phyloP scores from a whole-genome alignment of 2,888 invertebrate species.

The Reticulitermes lucifugus region DNA sequence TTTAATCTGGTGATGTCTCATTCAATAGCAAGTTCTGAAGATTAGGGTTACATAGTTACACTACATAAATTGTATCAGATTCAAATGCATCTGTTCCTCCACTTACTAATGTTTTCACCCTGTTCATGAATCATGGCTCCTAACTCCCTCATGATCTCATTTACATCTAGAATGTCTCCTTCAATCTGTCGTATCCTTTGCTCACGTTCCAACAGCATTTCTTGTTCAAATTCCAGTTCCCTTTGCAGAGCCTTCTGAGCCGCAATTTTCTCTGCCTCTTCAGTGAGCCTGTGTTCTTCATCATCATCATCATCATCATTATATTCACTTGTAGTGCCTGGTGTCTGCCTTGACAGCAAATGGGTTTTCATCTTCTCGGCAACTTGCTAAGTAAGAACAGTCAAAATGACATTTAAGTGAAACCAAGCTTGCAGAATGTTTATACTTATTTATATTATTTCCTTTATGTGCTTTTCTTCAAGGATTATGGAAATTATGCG shows the following conservation, averaged over 20 bases:
- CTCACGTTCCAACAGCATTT: constrained; percentile 83
- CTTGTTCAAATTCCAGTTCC: constrained; percentile 81
- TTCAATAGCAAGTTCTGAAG: too few relatives aligned
- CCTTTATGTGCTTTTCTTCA: too few relatives aligned
- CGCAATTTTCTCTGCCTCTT: constrained; percentile 59
- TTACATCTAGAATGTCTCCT: constrained; percentile 83
- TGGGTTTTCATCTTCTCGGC: constrained; percentile 77
- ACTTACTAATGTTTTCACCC: constrained; percentile 76
- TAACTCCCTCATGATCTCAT: constrained; percentile 84
- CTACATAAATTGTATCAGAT: too few relatives aligned
- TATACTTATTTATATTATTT: too few relatives aligned
- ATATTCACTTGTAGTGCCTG: constrained; percentile 50
- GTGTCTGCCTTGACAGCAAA: constrained; percentile 62
- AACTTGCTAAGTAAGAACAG: constrained; percentile 66
- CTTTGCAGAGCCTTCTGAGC: constrained; percentile 61
- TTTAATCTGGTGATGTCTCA: too few relatives aligned
- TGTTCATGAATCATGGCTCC: constrained; percentile 79
- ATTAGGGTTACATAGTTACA: too few relatives aligned
- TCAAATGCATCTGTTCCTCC: too few relatives aligned
- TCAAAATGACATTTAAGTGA: neutral
- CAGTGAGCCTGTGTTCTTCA: constrained; percentile 49
- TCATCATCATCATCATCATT: constrained; percentile 57
- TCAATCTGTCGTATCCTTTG: constrained; percentile 84
- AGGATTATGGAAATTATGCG: too few relatives aligned
- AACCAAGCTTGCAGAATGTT: neutral